Percentiles rank a stretch among this genome's conserved stretches.
Conservation (phyloP, 1,140 invertebrate species). For the Diploscapter pachys region DNA sequence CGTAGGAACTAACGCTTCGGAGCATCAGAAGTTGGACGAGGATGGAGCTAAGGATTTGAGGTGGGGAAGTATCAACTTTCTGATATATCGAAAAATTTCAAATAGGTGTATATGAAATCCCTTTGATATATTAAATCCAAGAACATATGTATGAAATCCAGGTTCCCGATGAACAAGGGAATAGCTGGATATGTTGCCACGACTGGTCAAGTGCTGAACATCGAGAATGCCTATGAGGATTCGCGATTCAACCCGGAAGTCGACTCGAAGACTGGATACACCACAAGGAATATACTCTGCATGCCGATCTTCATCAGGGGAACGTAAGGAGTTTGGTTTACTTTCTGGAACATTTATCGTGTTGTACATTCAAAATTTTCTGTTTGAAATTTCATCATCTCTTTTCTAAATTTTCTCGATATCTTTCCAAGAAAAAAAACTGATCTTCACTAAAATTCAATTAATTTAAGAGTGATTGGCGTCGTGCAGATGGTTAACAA, state of each 20-base stretch:
- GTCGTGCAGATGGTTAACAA: conserved; percentile 87
- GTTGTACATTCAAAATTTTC: neutral
- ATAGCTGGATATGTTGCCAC: conserved; percentile 89
- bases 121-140: conserved; percentile 2
- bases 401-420: conserved; percentile 9
- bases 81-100: neutral
- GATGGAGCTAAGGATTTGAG: conserved; percentile 53
- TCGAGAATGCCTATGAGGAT: conserved; percentile 81
- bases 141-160: conserved; percentile 46
- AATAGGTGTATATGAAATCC: conserved; percentile 7
- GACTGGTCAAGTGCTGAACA: conserved; percentile 79
- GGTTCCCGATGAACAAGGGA: conserved; percentile 91
- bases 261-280: conserved; percentile 74
- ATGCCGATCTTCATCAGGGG: conserved; percentile 78
- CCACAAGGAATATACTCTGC: conserved; percentile 74
- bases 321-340: conserved; percentile 57
- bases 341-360: neutral
- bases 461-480: conserved; percentile 68
- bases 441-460: conserved; percentile 10
- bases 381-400: neutral
- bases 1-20: conserved; percentile 61
- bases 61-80: conserved; percentile 8
- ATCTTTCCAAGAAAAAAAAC: neutral
- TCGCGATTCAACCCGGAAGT: conserved; percentile 80
- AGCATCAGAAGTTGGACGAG: conserved; percentile 24